Base-by-base conservation (phyloP, 64 coral and sea anemone genomes). In the Pocillopora damicornis region DNA sequence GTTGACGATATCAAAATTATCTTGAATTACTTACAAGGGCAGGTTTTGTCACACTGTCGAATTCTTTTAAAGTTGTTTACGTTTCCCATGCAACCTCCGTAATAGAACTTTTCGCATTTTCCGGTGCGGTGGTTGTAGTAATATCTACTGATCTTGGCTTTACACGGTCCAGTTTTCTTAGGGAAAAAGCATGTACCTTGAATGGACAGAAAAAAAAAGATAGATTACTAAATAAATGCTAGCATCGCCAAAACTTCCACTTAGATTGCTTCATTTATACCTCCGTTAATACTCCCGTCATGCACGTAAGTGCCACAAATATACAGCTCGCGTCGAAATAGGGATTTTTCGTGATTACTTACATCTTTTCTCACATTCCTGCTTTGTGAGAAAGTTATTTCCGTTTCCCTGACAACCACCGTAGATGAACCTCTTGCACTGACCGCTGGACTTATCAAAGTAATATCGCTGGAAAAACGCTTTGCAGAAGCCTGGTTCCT, bases 401-500 rank as follows among this genome's bases (percentile, higher is more conserved):
- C 8, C 56, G 13, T 90, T 90, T 37, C 89, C 89, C 12, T 10
- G 0, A 60, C 89, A 90, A 11, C 89, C 89, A 15, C 89, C 89
- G 42, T 90, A 90, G 59, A 83, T 83, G 38, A 90, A 90, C 20
- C 64, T 57, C 13, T 75, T 56, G 69, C 89, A 90, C 72, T 83
- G 20, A 2, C 72, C 59, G 0, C 65, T 83, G 2, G 37, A 35
- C 23, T 35, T 14, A 67, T 83, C 62, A 51, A 75, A 90, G 36
- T 38, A 76, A 30, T 63, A 90, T 34, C 60, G 58, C n/a, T 79
- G 56, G 26, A 63, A 64, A 20, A 14, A 75, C 0, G 56, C 79
- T 18, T 22, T 18, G 58, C 89, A 90, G 0, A 22, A 1, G 9
- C 89, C 89, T 61, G 45, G 1, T 9, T 75, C 58, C 64, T 64